phyloP scores from a whole-genome alignment of 2,113 vertebrate species.

The Poeciliopsis retropinna region DNA sequence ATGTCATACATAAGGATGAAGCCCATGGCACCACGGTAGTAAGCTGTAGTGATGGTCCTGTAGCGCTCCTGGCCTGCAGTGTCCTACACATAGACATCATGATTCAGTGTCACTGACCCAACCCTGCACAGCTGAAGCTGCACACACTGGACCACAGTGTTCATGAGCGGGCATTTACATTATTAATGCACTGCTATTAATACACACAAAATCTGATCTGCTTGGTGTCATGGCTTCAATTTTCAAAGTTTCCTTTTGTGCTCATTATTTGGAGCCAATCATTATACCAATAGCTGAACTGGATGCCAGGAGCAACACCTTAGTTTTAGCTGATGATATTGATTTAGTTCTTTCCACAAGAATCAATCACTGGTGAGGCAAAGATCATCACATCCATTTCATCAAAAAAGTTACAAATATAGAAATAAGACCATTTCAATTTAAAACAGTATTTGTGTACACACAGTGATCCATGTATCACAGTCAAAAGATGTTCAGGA shows the following conservation, averaged over 20 bases:
- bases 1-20: slow-evolving; percentile 82
- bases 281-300: slow-evolving; percentile 46
- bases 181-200: slow-evolving; percentile 1
- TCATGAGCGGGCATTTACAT: neutral
- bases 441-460: neutral
- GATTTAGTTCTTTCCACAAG: slow-evolving; percentile 39
- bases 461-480: neutral
- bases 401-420: slow-evolving; percentile 16
- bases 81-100: slow-evolving; percentile 64
- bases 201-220: neutral
- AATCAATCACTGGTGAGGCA: slow-evolving; percentile 36
- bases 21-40: slow-evolving; percentile 79
- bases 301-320: slow-evolving; percentile 43
- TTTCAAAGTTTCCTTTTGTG: neutral
- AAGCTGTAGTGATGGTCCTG: slow-evolving; percentile 79
- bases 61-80: slow-evolving; percentile 79
- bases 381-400: slow-evolving; percentile 1
- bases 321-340: slow-evolving; percentile 40
- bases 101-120: slow-evolving; percentile 1
- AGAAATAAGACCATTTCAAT: slow-evolving; percentile 14
- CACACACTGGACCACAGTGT: neutral
- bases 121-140: neutral
- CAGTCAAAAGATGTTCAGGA: neutral
- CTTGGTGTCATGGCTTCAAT: neutral
- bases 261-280: slow-evolving; percentile 38